A percentile compares a stretch with the other conserved stretches of the same genome.
phyloP scores from a whole-genome alignment of 1,140 invertebrate genomes.

The Panagrolaimus sp. region DNA sequence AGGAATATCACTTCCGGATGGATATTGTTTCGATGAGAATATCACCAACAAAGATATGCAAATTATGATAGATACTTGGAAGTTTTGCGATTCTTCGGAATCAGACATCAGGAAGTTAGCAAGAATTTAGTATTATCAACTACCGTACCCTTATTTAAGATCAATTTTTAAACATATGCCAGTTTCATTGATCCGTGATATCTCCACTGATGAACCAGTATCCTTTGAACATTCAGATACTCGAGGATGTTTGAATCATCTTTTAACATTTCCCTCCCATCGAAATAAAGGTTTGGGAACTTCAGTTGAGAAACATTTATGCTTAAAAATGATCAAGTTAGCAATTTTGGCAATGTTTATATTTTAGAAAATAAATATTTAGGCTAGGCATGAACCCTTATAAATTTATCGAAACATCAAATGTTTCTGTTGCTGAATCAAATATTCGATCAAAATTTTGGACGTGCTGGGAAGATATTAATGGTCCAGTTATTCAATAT shows the following conservation, averaged over 20 bases:
- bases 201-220: background rate
- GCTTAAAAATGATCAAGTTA: too few relatives aligned
- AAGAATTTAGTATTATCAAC: background rate
- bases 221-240: conserved; percentile 1
- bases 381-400: too few relatives aligned
- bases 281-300: conserved; percentile 8
- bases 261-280: conserved; percentile 1
- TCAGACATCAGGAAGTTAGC: background rate
- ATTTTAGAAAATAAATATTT: too few relatives aligned
- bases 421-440: too few relatives aligned
- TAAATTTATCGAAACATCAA: too few relatives aligned
- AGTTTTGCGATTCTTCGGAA: background rate
- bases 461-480: too few relatives aligned
- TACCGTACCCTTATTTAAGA: background rate
- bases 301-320: background rate
- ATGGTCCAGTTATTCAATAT: too few relatives aligned
- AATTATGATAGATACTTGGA: background rate
- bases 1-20: background rate
- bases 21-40: background rate
- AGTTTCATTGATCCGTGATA: background rate
- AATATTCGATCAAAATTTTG: too few relatives aligned
- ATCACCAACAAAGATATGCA: background rate
- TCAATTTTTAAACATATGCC: background rate
- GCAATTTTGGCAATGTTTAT: too few relatives aligned
- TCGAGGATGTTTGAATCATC: background rate